These are phyloP conservation scores for Gadus macrocephalus DNA, from an alignment of 2,113 vertebrate genomes.

Conservation along the genomic window DNA sequence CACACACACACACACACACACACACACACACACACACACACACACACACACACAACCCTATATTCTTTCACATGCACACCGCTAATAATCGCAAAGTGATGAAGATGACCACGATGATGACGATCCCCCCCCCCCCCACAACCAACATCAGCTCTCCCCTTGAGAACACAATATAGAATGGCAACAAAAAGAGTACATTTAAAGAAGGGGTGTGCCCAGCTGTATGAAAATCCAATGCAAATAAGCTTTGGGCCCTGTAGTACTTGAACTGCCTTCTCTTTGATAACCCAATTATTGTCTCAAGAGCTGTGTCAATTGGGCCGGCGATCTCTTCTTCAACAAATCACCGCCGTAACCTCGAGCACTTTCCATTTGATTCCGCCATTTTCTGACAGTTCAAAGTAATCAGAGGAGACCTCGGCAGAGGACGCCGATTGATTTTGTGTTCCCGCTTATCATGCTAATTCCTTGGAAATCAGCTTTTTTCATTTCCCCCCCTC, in stretches of 20 bases:
- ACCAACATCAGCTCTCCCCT: not conserved
- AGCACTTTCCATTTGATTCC: slow-evolving; percentile 99
- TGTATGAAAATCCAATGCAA: slow-evolving; percentile 99
- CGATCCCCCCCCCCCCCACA: slow-evolving; percentile 73
- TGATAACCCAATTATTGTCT: slow-evolving; percentile 99
- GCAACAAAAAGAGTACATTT: not conserved
- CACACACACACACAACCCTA: no score
- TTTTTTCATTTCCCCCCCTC: slow-evolving; percentile 96
- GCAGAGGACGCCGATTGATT: slow-evolving; percentile 99
- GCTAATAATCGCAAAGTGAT: slow-evolving; percentile 16
- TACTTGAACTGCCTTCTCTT: slow-evolving; percentile 99
- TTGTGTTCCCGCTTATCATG: slow-evolving; percentile 99
- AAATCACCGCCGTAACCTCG: slow-evolving; percentile 99
- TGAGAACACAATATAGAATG: not conserved
- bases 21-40: no score
- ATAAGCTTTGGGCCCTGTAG: slow-evolving; percentile 98
- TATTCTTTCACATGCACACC: no score
- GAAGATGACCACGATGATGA: slow-evolving; percentile 61
- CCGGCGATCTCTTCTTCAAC: slow-evolving; percentile 99
- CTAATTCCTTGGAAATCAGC: slow-evolving; percentile 99
- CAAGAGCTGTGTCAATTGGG: slow-evolving; percentile 99
- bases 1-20: no score
- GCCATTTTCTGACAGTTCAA: slow-evolving; percentile 99
- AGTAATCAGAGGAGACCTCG: slow-evolving; percentile 99
- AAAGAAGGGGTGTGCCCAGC: slow-evolving; percentile 82